Evolutionary conservation across 2,797 vertebrate species (phyloP), one percentile per base, ranked within the genome.

Genomic region (Notamacropus eugenii): DNA sequence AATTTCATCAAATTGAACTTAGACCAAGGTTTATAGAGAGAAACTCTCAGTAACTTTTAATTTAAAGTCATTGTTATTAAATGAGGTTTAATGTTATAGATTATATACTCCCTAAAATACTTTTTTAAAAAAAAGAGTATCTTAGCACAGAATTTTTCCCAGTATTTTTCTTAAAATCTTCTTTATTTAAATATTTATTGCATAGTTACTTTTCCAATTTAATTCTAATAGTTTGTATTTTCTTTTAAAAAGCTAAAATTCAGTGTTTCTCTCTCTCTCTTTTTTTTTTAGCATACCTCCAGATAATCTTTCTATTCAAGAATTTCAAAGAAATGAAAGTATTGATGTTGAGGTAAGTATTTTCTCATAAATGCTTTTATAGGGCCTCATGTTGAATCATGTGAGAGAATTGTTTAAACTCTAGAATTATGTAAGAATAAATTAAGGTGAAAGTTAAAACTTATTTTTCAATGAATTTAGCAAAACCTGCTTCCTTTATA

Each of bases 281-380:
- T 46, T 46, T 46, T 46, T 98, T 98, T 98, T 96, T 97, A 99
- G 99, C 99, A 99, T 99, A 97, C 99, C 99, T 97, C 99, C 99
- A 96, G 99, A 99, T 99, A 99, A 99, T 98, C 98, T 99, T 96
- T 99, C 99, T 96, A 99, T 99, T 99, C 99, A 99, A 98, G 99
- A 99, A 97, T 99, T 99, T 99, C 99, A 99, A 98, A 99, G 99
- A 99, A 99, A 99, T 97, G 99, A 99, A 99, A 99, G 98, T 96
- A 98, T 99, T 97, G 99, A 99, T 98, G 99, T 99, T 54, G 99
- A 99, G 99, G 99, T 99, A 98, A 98, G 98, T 9, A 95, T 92
- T 55, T 54, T 96, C 3, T 94, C 98, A 92, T 55, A 95, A 95
- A 96, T 58, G 59, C 91, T 97, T 93, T 96, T 28, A 31, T 27